Evolutionary conservation across 2,797 vertebrate species (phyloP).

Genomic region (Oreochromis mossambicus): DNA sequence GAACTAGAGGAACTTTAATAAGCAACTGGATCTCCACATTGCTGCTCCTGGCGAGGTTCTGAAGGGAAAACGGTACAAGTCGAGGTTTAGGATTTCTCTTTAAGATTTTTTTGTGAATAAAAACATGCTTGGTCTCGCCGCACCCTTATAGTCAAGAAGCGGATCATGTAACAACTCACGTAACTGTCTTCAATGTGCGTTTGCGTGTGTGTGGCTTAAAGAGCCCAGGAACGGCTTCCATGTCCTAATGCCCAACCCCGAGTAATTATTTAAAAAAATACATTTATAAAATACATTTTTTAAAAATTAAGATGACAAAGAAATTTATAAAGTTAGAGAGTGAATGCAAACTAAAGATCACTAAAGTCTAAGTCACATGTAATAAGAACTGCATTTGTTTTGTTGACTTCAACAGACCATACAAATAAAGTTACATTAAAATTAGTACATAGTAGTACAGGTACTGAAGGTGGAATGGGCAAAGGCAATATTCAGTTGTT

Average conservation of each 20-base stretch:
- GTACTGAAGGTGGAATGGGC: not conserved
- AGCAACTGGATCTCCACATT: not conserved
- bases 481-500: not conserved
- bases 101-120: not conserved
- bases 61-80: not conserved
- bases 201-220: not conserved
- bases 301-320: conserved; percentile 38
- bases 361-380: not conserved
- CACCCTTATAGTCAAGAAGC: not conserved
- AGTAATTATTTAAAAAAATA: not conserved
- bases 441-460: not conserved
- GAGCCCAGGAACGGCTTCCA: not conserved
- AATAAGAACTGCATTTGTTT: not conserved
- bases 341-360: not conserved
- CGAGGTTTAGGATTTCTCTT: not conserved
- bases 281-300: conserved; percentile 8
- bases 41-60: not conserved
- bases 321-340: conserved; percentile 20
- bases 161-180: not conserved
- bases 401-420: not conserved
- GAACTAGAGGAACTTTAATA: conserved; percentile 21
- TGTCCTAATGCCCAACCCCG: not conserved
- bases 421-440: not conserved
- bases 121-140: not conserved
- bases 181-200: conserved; percentile 5